These are phyloP conservation scores for Microtus richardsoni DNA, from an alignment of 2,113 vertebrate genomes.

Conservation along the genomic window DNA sequence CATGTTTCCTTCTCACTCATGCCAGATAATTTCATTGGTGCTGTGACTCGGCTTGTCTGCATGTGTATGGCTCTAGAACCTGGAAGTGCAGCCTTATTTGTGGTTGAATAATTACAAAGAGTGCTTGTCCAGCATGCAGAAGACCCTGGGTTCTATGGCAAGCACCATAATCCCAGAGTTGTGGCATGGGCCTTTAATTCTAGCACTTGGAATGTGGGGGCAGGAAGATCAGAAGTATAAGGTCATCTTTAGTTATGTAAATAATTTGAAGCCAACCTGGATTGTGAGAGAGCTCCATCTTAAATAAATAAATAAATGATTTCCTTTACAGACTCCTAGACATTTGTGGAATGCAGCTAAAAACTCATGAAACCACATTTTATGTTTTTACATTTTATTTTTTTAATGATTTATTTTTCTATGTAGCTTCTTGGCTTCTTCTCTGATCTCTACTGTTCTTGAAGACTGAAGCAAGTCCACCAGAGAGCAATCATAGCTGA, in stretches of 20 bases:
- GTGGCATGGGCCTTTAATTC: background rate
- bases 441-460: background rate
- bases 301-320: background rate
- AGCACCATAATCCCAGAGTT: background rate
- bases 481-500: background rate
- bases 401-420: background rate
- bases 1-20: too few relatives aligned
- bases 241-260: background rate
- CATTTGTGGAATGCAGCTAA: background rate
- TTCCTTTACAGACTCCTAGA: background rate
- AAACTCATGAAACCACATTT: background rate
- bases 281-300: background rate
- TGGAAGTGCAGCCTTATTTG: too few relatives aligned
- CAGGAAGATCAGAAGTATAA: background rate
- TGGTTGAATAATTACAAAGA: background rate
- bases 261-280: too few relatives aligned
- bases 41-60: too few relatives aligned
- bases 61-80: too few relatives aligned
- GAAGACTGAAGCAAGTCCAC: background rate
- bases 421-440: background rate
- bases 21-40: too few relatives aligned
- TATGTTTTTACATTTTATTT: too few relatives aligned
- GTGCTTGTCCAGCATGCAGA: too few relatives aligned
- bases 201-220: background rate
- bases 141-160: background rate